phyloP scores from a whole-genome alignment of 2,888 invertebrate species.

The Acanthoscelides obtectus region DNA sequence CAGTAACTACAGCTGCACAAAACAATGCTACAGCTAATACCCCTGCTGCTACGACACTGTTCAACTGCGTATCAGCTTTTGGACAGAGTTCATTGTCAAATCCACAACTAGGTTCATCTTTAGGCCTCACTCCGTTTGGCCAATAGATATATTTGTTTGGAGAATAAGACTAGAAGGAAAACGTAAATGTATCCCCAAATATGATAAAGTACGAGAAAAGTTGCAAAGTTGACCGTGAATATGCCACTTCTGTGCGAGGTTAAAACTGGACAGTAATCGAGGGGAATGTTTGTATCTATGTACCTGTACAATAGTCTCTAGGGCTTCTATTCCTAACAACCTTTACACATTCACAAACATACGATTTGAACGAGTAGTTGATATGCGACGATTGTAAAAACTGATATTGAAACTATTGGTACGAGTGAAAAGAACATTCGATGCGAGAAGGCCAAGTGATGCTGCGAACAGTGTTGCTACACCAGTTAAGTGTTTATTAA shows the following conservation, averaged over 20 bases:
- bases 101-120: slow-evolving; percentile 91
- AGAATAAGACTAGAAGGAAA: slow-evolving; percentile 65
- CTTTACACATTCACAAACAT: no score
- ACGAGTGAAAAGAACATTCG: no score
- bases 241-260: not conserved
- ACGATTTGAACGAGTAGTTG: no score
- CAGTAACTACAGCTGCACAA: slow-evolving; percentile 78
- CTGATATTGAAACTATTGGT: no score
- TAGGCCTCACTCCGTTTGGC: slow-evolving; percentile 77
- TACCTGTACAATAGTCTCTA: no score
- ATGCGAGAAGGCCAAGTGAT: no score
- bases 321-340: no score
- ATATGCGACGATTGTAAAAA: no score
- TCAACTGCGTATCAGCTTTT: slow-evolving; percentile 73
- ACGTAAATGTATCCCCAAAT: not conserved
- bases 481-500: no score
- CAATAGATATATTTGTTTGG: slow-evolving; percentile 72
- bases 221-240: not conserved
- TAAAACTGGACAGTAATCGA: not conserved
- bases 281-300: not conserved
- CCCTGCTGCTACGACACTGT: slow-evolving; percentile 76
- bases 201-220: no score
- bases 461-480: no score
- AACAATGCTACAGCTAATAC: slow-evolving; percentile 77
- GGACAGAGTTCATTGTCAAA: slow-evolving; percentile 86